phyloP scores from a whole-genome alignment of 2,113 vertebrate species.

The Sylvicapra grimmia region DNA sequence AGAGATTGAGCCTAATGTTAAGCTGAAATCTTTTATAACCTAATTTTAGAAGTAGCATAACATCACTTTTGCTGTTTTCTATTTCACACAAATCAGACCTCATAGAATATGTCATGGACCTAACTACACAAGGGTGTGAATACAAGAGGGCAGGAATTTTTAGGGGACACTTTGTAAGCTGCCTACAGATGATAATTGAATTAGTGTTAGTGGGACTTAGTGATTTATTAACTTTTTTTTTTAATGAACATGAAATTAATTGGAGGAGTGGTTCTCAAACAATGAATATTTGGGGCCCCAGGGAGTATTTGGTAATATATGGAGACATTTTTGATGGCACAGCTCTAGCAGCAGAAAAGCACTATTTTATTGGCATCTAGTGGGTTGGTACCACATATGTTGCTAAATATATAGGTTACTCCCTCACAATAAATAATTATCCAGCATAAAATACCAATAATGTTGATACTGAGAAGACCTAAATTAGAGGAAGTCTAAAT shows the following conservation, averaged over 20 bases:
- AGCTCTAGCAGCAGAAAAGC: not conserved
- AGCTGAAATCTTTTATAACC: not conserved
- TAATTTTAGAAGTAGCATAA: not conserved
- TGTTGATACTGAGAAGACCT: not conserved
- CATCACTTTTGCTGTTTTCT: not conserved
- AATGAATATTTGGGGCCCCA: not conserved
- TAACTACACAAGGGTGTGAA: not conserved
- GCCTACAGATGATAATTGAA: not conserved
- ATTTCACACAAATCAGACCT: not conserved
- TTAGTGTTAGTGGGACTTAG: not conserved
- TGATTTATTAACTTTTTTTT: not conserved
- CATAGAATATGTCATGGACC: not conserved
- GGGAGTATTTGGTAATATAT: not conserved
- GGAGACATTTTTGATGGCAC: not conserved
- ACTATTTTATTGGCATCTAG: not conserved
- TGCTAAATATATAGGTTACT: not conserved
- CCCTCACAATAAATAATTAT: not conserved
- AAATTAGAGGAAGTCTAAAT: not conserved
- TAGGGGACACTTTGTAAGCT: not conserved
- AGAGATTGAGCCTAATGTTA: not conserved
- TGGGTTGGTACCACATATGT: not conserved
- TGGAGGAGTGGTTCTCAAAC: not conserved
- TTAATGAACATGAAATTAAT: not conserved
- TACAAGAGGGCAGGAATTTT: not conserved
- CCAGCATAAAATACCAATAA: not conserved